These are phyloP conservation scores for Artemia sinica DNA, from an alignment of 2,888 invertebrate genomes.

Conservation along the genomic window DNA sequence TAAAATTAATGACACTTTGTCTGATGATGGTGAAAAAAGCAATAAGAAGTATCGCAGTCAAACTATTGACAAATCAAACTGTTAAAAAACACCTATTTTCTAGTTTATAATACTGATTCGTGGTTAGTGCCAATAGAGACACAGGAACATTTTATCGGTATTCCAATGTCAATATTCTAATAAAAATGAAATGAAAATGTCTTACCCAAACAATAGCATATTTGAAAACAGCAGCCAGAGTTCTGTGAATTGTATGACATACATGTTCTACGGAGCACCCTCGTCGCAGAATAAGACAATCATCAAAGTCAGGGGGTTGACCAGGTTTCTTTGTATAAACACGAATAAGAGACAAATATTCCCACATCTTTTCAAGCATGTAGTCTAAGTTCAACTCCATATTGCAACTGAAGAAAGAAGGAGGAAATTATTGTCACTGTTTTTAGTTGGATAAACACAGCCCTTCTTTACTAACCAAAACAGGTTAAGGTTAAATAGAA, in stretches of 20 bases:
- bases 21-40: neutral
- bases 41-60: neutral
- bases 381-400: conserved; percentile 96
- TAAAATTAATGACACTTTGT: neutral
- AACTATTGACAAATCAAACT: neutral
- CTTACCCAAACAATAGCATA: conserved; percentile 85
- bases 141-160: neutral
- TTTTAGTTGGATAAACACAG: no score
- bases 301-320: conserved; percentile 84
- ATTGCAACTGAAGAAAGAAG: conserved; percentile 65
- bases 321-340: conserved; percentile 99
- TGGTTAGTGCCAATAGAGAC: no score
- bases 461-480: no score
- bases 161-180: neutral
- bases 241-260: conserved; percentile 89
- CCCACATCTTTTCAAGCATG: conserved; percentile 79
- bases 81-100: no score
- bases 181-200: conserved; percentile 20
- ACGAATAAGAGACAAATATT: conserved; percentile 73
- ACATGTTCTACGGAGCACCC: conserved; percentile 90
- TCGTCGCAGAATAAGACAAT: conserved; percentile 69
- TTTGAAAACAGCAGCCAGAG: conserved; percentile 77
- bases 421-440: conserved; percentile 4
- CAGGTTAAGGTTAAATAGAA: no score
- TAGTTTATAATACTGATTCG: no score